Evolutionary conservation across 2,797 vertebrate genomes (phyloP).

Genomic region (Chelon labrosus): DNA sequence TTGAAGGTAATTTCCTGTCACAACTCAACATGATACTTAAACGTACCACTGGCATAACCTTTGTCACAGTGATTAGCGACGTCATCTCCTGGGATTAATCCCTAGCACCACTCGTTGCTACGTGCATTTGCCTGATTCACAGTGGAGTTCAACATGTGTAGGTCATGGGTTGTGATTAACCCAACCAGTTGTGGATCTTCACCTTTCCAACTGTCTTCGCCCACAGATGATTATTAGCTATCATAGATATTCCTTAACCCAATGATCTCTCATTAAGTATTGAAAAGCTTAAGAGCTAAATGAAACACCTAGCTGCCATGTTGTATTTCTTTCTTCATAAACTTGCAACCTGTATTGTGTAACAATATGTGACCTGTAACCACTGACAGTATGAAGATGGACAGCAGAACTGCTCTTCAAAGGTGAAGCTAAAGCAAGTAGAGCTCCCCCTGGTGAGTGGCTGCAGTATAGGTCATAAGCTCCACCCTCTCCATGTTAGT

Average conservation of each 20-base stretch:
- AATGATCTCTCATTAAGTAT: not conserved
- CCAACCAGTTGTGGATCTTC: conserved; percentile 12
- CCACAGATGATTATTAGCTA: not conserved
- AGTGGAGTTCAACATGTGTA: not conserved
- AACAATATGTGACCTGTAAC: too few species aligned
- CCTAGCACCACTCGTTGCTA: not conserved
- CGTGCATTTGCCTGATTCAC: conserved; percentile 5
- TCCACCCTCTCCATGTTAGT: too few species aligned
- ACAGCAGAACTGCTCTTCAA: too few species aligned
- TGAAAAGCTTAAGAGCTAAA: too few species aligned
- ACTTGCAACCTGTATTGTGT: too few species aligned
- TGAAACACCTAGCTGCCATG: too few species aligned
- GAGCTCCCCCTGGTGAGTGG: too few species aligned
- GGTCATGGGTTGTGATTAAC: conserved; percentile 1
- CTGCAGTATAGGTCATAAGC: too few species aligned
- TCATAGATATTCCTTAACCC: not conserved
- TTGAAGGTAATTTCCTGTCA: conserved; percentile 24
- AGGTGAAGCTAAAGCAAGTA: too few species aligned
- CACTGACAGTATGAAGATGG: too few species aligned
- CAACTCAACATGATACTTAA: conserved; percentile 5
- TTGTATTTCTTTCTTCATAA: too few species aligned
- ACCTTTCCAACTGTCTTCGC: not conserved
- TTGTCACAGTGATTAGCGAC: conserved; percentile 17
- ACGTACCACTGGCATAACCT: conserved; percentile 8
- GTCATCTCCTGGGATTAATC: conserved; percentile 22